Base-by-base conservation (phyloP, 2,797 vertebrate species). In the Enteromius afrohamiltoni region DNA sequence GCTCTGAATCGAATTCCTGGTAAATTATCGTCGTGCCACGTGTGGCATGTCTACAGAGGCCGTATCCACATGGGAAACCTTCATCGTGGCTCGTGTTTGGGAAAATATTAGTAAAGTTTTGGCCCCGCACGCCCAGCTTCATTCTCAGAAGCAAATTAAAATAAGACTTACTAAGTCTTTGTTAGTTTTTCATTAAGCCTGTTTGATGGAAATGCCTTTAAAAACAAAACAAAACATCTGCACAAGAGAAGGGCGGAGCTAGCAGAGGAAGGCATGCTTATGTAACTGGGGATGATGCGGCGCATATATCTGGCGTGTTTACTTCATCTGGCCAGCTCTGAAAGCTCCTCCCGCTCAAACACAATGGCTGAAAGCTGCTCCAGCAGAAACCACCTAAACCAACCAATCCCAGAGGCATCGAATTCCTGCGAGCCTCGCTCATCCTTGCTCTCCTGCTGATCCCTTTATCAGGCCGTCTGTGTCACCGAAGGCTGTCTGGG, bases 251-350 rank as follows among this genome's bases (percentile, higher is more conserved):
- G 71, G 85, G 77, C 77, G 85, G 88, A 75, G 83, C 85, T 42
- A 40, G 11, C 31, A 82, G 69, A 84, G 45, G 82, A 84, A 68
- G 29, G 68, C 67, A 70, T 73, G 64, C 81, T 93, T 92, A 92
- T 88, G 83, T 89, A 94, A 94, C 88, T 60, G 67, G 64, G 26
- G 75, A 83, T 89, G 65, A 87, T 82, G 6, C 83, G 58, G 80
- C 87, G 74, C 85, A 77, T 86, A 88, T 86, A 88, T 55, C 68
- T 78, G 14, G 83, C n/a, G 40, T 86, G 77, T 86, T 89, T 85
- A 70, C 86, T 79, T 85, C 26, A 79, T 80, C 68, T 78, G 68
- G 53, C 34, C 75, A 53, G 53, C 47, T 60, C 37, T 42, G 17
- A 76, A 85, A 34, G 55, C 78, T 62, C 5, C 58, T 62, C 29